These are phyloP conservation scores for Temnothorax unifasciatus DNA, from an alignment of 2,888 invertebrate species.

Conservation along the genomic window DNA sequence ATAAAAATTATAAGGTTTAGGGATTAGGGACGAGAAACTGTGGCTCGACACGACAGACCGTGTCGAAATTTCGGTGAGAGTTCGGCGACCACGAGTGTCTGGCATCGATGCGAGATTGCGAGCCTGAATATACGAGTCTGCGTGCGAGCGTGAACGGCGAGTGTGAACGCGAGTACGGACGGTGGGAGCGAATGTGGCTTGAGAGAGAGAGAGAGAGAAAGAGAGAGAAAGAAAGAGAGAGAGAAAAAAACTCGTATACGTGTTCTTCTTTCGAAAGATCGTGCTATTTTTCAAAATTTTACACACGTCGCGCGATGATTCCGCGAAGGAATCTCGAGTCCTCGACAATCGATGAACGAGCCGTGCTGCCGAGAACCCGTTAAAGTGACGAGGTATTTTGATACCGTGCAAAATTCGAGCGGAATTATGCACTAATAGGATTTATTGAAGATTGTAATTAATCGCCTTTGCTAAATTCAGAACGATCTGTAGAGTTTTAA, in stretches of 20 bases:
- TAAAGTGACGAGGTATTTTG: conserved; percentile 36
- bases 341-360: conserved; percentile 75
- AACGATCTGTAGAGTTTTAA: neutral
- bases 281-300: conserved; percentile 86
- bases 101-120: conserved; percentile 67
- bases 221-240: too few species aligned
- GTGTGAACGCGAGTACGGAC: conserved; percentile 40
- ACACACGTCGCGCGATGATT: conserved; percentile 77
- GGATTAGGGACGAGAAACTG: conserved; percentile 78
- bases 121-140: conserved; percentile 13
- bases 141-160: conserved; percentile 60
- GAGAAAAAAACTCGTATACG: conserved; percentile 65
- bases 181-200: conserved; percentile 50
- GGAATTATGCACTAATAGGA: neutral
- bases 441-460: conserved; percentile 2
- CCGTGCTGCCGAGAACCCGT: conserved; percentile 59
- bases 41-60: conserved; percentile 70
- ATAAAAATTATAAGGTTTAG: conserved; percentile 87
- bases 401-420: neutral
- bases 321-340: conserved; percentile 74
- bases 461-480: conserved; percentile 26
- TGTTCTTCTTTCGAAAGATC: conserved; percentile 79
- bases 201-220: too few species aligned
- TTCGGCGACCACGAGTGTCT: conserved; percentile 64
- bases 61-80: conserved; percentile 73